Base-by-base conservation (phyloP, 2,888 invertebrate species). In the Chironomus riparius region DNA sequence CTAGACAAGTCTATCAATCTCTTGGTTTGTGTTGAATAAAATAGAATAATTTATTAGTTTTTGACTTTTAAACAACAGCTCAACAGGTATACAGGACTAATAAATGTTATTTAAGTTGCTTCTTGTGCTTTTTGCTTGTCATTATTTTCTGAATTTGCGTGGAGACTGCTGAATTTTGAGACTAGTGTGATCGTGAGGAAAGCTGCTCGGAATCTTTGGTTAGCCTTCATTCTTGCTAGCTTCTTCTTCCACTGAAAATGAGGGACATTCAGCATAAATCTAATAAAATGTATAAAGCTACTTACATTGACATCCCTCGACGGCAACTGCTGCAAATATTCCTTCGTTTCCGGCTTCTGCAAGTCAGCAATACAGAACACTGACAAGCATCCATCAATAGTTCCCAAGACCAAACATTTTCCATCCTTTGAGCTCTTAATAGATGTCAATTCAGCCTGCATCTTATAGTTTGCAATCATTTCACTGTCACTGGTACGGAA, bases 301-400 rank as follows among this genome's bases (percentile, higher is more conserved):
- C 82, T 80, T 82, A 89, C 89, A 83, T 87, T 85, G 81, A 88
- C 89, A 81, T 91, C 90, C 78, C 92, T 86, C 0, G 92, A 92
- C 0, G 92, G 92, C 81, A 92, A 85, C 77, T 86, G 85, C 70
- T 86, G 85, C 22, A 92, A 83, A 81, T 89, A 91, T 62, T 88
- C 86, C 78, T 86, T 84, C 86, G 90, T 89, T 80, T 88, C 88
- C 24, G 87, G 84, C 79, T 91, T 91, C 10, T 86, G 85, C 0
- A 90, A 88, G 84, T 94, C 94, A 0, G 89, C 90, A 78, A 92
- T 89, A 13, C 73, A 65, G 22, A 97, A 86, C n/a, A 95, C 92
- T 0, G 95, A 94, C 76, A 97, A 89, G 81, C 96, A 96, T 4
- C 97, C 97, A 81, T 98, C 97, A 1, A 96, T 92, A 0, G 95